Base-by-base conservation (phyloP, 2,888 invertebrate genomes). In the Eledona agricola region DNA sequence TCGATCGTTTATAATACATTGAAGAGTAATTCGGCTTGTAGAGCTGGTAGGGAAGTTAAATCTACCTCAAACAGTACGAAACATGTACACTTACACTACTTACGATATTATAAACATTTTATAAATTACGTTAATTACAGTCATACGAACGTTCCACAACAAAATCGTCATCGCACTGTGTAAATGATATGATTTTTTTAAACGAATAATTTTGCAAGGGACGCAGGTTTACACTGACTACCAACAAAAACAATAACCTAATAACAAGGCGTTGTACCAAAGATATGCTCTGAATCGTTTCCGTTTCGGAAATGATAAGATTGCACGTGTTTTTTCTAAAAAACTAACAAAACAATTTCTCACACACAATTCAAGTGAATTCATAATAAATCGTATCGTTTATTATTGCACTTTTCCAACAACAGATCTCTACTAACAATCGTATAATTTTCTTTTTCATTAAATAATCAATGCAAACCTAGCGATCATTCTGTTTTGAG, bases 1-100 rank as follows among this genome's bases (percentile, higher is more conserved):
- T 69, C 69, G 64, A 68, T 63, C 69, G 66, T 69, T 67, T 68
- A 73, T 72, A 70, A 70, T 75, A 74, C 73, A 75, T 71, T 69
- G 57, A 67, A 58, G 58, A 61, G 65, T 72, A 74, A 74, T 73
- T 74, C 73, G 73, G 74, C 69, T 69, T 70, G 64, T 66, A 72
- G 74, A 73, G 74, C 69, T 61, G 57, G 57, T 66, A 67, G 65
- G 65, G 65, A 59, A 66, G 64, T 66, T 69, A 63, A 66, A 37
- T 66, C 66, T 70, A 73, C 68, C 65, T 70, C 68, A 68, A 71
- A 72, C 70, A 66, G 67, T 69, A 67, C 68, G 69, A 70, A 70
- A 70, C 70, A 71, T 65, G 65, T 68, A 69, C 63, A 68, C 67
- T 66, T 72, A 72, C 55, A 60, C 71, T 72, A 72, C 65, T 63